phyloP scores from a whole-genome alignment of 2,797 vertebrate genomes.

The Mormyrops attenuatus region DNA sequence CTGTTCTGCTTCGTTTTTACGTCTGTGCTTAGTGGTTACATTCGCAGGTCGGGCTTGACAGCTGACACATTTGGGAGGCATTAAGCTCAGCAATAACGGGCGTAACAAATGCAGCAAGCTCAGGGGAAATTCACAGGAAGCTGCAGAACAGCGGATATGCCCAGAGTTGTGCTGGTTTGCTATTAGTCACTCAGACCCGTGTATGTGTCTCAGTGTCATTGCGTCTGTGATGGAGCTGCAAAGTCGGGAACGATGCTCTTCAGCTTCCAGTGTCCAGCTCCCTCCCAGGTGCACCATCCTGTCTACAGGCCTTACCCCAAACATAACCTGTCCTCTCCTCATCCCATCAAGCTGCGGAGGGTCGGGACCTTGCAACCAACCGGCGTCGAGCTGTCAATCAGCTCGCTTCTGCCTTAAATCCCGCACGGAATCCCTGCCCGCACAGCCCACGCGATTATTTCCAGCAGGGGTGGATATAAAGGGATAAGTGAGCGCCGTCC shows the following conservation, averaged over 20 bases:
- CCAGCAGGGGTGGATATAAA: background rate
- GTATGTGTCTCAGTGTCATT: slow-evolving; percentile 23
- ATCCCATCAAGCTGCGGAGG: background rate
- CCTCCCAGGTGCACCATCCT: background rate
- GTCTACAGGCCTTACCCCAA: background rate
- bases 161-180: background rate
- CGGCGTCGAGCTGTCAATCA: background rate
- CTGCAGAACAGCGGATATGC: background rate
- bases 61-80: background rate
- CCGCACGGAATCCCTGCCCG: background rate
- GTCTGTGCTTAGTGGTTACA: background rate
- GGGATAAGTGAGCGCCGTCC: background rate
- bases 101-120: background rate
- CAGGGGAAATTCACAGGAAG: background rate
- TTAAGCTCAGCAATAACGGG: background rate
- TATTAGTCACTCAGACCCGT: background rate
- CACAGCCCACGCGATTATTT: background rate
- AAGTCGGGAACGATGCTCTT: background rate
- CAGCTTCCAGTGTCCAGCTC: background rate
- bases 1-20: background rate
- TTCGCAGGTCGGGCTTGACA: background rate
- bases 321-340: background rate
- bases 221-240: slow-evolving; percentile 16
- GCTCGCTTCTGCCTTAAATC: background rate
- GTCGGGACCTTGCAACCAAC: background rate